Evolutionary conservation across 2,797 vertebrate species (phyloP), one percentile per base, ranked within the genome.

Genomic region (Simalia tracyae): DNA sequence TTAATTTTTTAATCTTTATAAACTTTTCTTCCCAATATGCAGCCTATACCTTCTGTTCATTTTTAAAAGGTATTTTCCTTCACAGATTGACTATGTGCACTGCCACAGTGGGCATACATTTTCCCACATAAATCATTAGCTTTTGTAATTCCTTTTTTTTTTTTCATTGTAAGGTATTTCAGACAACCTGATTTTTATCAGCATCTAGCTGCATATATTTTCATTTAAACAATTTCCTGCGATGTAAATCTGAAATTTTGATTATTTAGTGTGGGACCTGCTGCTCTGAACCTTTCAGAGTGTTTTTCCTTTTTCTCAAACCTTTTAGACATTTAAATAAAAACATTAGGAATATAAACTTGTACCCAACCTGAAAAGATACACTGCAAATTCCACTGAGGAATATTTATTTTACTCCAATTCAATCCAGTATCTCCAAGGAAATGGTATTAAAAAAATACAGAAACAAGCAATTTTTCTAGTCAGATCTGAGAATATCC

Each of bases 281-380:
- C 54, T 89, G 24, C 88, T 59, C 54, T 76, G n/a, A 56, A 60
- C 28, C 56, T 89, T 72, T 68, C 56, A 89, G 88, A 89, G 88
- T 28, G 22, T 26, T 76, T 68, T 22, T 72, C 54, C 36, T 76
- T 5, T 59, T 72, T 68, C 54, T 31, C 54, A 19, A 89, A 26
- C 7, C 17, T 36, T 60, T 87, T 87, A 54, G 8, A 54, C n/a
- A 57, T 57, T 57, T 57, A 57, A 57, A 86, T 12, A n/a, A 66
- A 66, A n/a, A n/a, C 63, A 66, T 66, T 28, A 28, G 28, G 24
- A 28, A 54, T 63, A 63, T 63, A 63, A 63, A 17, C 24, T 63
- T 19, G 10, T 17, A 63, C 15, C 14, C n/a, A 31, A 15, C n/a
- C 5, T 31, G 4, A 12, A 72, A 84, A 84, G 8, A 36, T 59